Base-by-base conservation (phyloP, 2,888 invertebrate species). In the Drosophila basisetae region DNA sequence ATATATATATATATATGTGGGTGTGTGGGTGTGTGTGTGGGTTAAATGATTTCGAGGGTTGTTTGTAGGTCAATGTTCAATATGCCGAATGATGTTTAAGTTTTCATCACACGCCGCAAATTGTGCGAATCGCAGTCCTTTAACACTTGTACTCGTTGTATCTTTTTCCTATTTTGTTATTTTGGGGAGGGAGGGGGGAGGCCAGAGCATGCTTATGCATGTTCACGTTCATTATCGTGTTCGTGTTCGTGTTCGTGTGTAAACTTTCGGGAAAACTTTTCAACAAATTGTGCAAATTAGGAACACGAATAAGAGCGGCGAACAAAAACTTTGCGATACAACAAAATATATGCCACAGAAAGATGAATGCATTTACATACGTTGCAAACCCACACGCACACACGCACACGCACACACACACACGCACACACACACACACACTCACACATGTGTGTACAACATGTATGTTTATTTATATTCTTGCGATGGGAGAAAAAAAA, bases 201-300 rank as follows among this genome's bases (percentile, higher is more conserved):
- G 4, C 16, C 16, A 47, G 25, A 7, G 16, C 33, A 33, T 33
- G 22, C 13, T 31, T 53, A 35, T 54, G 35, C 25, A 54, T 35
- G 54, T 35, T 35, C 37, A 18, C 37, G 25, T 28, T 37, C 18
- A 22, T 22, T 35, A 35, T 54, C 35, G 77, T 47, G 52, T 39
- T 58, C 30, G 22, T 25, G 50, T 49, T 33, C 33, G 31, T 25
- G 25, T 55, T 43, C 52, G 47, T 56, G 62, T 35, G 35, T 16
- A 54, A 52, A 50, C 52, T 47, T 60, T 41, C 30, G 35, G 25
- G 33, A 11, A 60, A 78, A 80, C 53, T 83, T 79, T 78, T 58
- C 58, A 65, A 64, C 73, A 73, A 84, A 81, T 74, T 81, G 63
- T 68, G 70, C 71, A 83, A 87, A 87, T 84, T 79, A 76, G 74